Evolutionary conservation across 1,140 invertebrate species (phyloP).

Genomic region (Hypothenemus hampei): DNA sequence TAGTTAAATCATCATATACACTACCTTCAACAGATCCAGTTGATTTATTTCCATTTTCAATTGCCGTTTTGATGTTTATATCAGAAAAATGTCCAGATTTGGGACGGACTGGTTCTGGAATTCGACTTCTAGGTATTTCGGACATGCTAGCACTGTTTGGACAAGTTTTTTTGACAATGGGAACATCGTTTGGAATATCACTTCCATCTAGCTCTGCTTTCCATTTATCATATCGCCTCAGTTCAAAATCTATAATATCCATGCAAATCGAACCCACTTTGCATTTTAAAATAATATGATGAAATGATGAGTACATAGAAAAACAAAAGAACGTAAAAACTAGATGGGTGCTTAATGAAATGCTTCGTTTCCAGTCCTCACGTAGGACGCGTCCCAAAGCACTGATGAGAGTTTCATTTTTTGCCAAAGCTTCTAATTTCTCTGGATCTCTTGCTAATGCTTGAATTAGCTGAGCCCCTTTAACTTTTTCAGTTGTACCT

Average conservation of each 20-base stretch:
- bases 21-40: slow-evolving; percentile 45
- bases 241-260: slow-evolving; percentile 92
- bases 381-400: slow-evolving; percentile 89
- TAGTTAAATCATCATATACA: slow-evolving; percentile 60
- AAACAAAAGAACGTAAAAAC: slow-evolving; percentile 97
- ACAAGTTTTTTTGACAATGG: slow-evolving; percentile 39
- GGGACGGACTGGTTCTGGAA: slow-evolving; percentile 60
- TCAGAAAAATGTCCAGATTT: slow-evolving; percentile 63
- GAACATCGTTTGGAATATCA: slow-evolving; percentile 45
- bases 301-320: slow-evolving; percentile 94
- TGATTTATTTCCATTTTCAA: slow-evolving; percentile 30
- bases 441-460: slow-evolving; percentile 88
- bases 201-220: slow-evolving; percentile 78
- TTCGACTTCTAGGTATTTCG: slow-evolving; percentile 60
- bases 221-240: slow-evolving; percentile 90
- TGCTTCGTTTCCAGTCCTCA: slow-evolving; percentile 95
- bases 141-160: slow-evolving; percentile 44
- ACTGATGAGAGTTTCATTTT: slow-evolving; percentile 93
- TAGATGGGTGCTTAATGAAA: slow-evolving; percentile 94
- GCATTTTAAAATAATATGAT: slow-evolving; percentile 84
- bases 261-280: slow-evolving; percentile 94
- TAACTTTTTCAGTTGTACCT: slow-evolving; percentile 87
- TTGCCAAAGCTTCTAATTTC: slow-evolving; percentile 87
- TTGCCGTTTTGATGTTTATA: slow-evolving; percentile 41
- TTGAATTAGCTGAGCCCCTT: slow-evolving; percentile 86